Percentiles rank a stretch among this genome's conserved stretches.
These are phyloP conservation scores for Zootermopsis nevadensis DNA, from an alignment of 2,888 invertebrate genomes.

Conservation along the genomic window DNA sequence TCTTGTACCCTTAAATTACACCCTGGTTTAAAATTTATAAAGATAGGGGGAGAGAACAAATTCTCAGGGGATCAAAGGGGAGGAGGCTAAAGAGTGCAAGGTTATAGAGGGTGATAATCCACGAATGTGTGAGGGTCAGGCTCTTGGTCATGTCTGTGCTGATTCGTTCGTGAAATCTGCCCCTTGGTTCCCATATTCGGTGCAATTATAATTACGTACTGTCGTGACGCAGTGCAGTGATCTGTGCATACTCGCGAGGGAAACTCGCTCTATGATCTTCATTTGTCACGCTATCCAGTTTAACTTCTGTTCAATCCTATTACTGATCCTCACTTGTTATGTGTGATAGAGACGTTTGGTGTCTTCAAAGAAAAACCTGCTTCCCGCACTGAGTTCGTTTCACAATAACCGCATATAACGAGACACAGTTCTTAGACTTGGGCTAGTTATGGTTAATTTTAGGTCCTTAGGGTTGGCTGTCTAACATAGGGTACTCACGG, in stretches of 20 bases:
- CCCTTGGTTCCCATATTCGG: constrained; percentile 35
- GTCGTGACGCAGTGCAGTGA: background rate
- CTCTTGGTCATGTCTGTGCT: constrained; percentile 24
- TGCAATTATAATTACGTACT: constrained; percentile 33
- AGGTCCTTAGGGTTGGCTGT: too few relatives aligned
- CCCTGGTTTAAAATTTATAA: constrained; percentile 52
- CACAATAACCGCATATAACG: background rate
- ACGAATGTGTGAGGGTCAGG: background rate
- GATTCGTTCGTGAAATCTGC: constrained; percentile 46
- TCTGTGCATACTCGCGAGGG: background rate
- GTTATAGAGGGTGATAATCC: constrained; percentile 51
- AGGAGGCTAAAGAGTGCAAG: constrained; percentile 37
- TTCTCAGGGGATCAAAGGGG: constrained; percentile 34
- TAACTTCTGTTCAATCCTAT: background rate
- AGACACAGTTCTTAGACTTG: too few relatives aligned
- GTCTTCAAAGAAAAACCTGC: background rate
- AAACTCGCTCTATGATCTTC: constrained; percentile 32
- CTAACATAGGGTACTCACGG: too few relatives aligned
- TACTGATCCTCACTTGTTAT: background rate
- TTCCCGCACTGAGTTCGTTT: background rate
- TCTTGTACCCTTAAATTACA: constrained; percentile 48
- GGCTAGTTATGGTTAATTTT: too few relatives aligned
- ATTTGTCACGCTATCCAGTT: constrained; percentile 26
- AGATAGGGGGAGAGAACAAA: constrained; percentile 30
- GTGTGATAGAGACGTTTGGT: constrained; percentile 10